Percentiles rank a stretch among this genome's conserved stretches.
Conservation (phyloP, 2,113 vertebrate species). For the Promerops cafer region DNA sequence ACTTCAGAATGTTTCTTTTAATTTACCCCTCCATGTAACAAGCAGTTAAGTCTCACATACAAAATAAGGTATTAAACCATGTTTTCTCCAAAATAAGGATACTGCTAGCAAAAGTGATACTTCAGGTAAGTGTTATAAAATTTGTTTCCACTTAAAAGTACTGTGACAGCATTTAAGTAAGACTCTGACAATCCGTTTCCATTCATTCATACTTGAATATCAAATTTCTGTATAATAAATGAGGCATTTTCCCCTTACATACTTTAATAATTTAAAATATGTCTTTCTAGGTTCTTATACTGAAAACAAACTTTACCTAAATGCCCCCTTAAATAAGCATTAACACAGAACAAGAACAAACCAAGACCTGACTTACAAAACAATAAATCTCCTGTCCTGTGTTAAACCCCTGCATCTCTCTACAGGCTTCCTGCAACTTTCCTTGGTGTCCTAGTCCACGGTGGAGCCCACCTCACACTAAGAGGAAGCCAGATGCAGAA, state of each 20-base stretch:
- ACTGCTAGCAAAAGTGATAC: neutral
- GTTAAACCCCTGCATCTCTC: neutral
- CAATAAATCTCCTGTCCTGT: neutral
- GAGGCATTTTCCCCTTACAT: neutral
- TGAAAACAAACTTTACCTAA: neutral
- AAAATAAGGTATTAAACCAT: neutral
- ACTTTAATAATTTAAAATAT: neutral
- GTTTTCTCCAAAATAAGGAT: neutral
- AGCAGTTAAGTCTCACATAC: neutral
- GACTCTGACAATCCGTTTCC: neutral
- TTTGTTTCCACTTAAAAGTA: neutral
- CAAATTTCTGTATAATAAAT: neutral
- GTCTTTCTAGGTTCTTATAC: neutral
- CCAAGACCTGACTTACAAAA: neutral
- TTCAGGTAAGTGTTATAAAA: neutral
- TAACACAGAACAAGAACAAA: neutral
- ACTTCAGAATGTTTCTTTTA: neutral
- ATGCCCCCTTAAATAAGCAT: neutral
- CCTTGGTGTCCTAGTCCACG: neutral
- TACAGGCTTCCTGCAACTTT: neutral
- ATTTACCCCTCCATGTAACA: neutral
- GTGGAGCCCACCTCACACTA: neutral
- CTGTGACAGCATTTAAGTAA: neutral
- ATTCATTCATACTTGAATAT: neutral
- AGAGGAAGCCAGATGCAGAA: neutral